A percentile compares a stretch with the other conserved stretches of the same genome.
Evolutionary conservation across 2,113 vertebrate species (phyloP).

Genomic region (Zeus faber): DNA sequence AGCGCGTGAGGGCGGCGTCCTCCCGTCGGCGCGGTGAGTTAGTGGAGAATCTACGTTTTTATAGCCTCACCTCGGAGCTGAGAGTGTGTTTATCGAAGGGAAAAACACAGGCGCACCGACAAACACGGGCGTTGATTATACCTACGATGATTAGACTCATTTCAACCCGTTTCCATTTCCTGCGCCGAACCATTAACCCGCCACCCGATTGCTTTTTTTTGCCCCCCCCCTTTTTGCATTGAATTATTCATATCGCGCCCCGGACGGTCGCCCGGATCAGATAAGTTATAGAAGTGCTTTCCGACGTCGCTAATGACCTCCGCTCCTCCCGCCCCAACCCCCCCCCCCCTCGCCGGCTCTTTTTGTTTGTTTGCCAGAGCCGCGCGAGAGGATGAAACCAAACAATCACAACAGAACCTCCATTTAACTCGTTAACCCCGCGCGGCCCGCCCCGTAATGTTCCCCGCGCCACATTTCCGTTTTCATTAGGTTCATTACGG

Average conservation of each 20-base stretch:
- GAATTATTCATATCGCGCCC: neutral
- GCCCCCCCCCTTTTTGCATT: slow-evolving; percentile 18
- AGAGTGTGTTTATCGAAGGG: slow-evolving; percentile 18
- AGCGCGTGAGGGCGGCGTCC: no score
- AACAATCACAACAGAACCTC: slow-evolving; percentile 55
- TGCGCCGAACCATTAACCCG: slow-evolving; percentile 11
- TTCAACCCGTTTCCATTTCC: slow-evolving; percentile 20
- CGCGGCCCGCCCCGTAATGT: slow-evolving; percentile 42
- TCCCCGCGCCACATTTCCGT: slow-evolving; percentile 57
- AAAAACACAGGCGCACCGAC: slow-evolving; percentile 14
- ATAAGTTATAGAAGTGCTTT: slow-evolving; percentile 9
- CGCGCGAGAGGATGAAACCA: slow-evolving; percentile 56
- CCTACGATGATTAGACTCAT: slow-evolving; percentile 23
- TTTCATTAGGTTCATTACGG: slow-evolving; percentile 72
- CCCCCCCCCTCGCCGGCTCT: neutral
- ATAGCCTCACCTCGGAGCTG: slow-evolving; percentile 37
- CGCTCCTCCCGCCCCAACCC: neutral
- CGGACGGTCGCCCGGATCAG: neutral
- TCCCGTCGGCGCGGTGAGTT: no score
- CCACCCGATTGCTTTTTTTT: slow-evolving; percentile 1
- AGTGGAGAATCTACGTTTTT: neutral
- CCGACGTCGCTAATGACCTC: slow-evolving; percentile 7
- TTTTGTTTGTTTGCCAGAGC: no score
- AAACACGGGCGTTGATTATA: slow-evolving; percentile 27
- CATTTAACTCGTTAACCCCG: slow-evolving; percentile 64